Evolutionary conservation across 1,140 invertebrate genomes (phyloP).

Genomic region (Pseudomyrmex pallidus): DNA sequence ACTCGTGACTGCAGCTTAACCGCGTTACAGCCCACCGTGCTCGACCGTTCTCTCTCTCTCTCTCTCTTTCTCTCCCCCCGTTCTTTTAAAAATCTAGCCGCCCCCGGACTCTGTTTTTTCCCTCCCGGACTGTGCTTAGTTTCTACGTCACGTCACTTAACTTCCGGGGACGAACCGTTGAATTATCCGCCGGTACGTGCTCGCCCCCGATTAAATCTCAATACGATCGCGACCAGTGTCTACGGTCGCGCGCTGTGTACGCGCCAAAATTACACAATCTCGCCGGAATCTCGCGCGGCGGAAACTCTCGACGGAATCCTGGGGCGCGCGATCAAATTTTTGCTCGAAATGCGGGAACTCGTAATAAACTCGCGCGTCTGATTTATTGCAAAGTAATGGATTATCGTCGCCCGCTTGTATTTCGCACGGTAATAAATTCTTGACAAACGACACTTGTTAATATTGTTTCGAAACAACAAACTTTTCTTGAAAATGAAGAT

Average conservation of each 20-base stretch:
- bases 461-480: too few relatives aligned
- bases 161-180: conserved; percentile 68
- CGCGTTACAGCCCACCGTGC: conserved; percentile 40
- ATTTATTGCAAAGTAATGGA: too few relatives aligned
- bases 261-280: conserved; percentile 2
- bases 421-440: too few relatives aligned
- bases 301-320: neutral
- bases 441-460: too few relatives aligned
- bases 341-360: neutral
- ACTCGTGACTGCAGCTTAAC: conserved; percentile 67
- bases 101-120: conserved; percentile 40
- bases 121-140: conserved; percentile 43
- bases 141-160: conserved; percentile 74
- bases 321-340: neutral
- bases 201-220: conserved; percentile 62
- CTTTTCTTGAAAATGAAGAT: too few relatives aligned
- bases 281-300: neutral
- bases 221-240: conserved; percentile 14
- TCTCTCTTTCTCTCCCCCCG: neutral
- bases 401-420: too few relatives aligned
- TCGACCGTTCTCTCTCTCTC: neutral
- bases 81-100: conserved; percentile 64
- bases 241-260: neutral
- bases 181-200: conserved; percentile 68
- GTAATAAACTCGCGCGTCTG: too few relatives aligned